These are phyloP conservation scores for Tetragnatha versicolor DNA, from an alignment of 1,140 invertebrate species.

Conservation along the genomic window DNA sequence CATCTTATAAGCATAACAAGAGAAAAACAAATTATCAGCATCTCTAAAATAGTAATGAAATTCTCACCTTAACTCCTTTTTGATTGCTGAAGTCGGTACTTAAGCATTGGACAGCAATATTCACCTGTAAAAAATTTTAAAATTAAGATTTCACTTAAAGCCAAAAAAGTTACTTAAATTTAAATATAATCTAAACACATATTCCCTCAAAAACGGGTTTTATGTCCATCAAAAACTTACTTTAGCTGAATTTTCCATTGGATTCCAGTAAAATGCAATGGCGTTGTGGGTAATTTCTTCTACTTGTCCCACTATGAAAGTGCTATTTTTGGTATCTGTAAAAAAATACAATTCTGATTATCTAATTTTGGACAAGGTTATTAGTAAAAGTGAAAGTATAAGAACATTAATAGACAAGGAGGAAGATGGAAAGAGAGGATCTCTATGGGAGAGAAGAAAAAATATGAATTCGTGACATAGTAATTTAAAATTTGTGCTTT, in stretches of 20 bases:
- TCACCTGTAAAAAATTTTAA: slow-evolving; percentile 78
- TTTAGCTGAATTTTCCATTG: slow-evolving; percentile 93
- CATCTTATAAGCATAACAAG: no score
- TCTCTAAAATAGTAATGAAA: no score
- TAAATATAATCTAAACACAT: neutral
- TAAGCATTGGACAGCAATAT: slow-evolving; percentile 97
- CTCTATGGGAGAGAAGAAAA: no score
- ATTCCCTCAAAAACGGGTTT: neutral
- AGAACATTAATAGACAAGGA: no score
- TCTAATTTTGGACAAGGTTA: no score
- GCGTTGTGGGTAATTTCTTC: slow-evolving; percentile 98
- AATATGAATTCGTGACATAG: no score
- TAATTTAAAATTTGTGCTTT: no score
- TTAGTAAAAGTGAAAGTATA: no score
- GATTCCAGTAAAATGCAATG: slow-evolving; percentile 98
- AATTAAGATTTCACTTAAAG: neutral
- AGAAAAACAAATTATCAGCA: no score
- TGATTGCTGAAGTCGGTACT: slow-evolving; percentile 99
- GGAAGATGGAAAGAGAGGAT: no score
- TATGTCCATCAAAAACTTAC: no score
- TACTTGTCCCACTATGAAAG: slow-evolving; percentile 92
- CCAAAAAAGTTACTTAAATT: no score
- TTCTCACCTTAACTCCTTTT: slow-evolving; percentile 94
- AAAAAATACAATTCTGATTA: slow-evolving; percentile 5
- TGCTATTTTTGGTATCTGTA: slow-evolving; percentile 95